Percentiles rank a stretch among this genome's conserved stretches.
Evolutionary conservation across 2,113 vertebrate genomes (phyloP).

Genomic region (Boulengeromyrus knoepffleri): DNA sequence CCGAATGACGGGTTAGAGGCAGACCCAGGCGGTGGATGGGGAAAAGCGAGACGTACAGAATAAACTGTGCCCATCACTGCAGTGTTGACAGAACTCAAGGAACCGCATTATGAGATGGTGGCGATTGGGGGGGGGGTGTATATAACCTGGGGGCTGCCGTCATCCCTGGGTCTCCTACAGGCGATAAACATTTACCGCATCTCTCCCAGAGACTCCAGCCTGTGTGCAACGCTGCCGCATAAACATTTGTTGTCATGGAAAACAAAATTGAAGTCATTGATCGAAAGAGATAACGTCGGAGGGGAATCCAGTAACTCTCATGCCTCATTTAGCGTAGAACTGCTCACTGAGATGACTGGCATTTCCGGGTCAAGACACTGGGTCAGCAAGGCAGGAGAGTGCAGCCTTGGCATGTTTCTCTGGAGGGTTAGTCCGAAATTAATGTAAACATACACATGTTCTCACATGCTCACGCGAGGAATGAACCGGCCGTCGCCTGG

Average conservation of each 20-base stretch:
- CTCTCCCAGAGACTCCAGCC: not conserved
- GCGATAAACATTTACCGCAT: not conserved
- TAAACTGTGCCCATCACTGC: not conserved
- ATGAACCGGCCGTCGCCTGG: not conserved
- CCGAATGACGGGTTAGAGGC: not conserved
- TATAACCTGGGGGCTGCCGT: not conserved
- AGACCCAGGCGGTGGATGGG: not conserved
- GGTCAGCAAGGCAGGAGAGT: not conserved
- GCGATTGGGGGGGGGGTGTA: not conserved
- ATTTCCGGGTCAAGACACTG: not conserved
- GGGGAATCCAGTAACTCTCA: not conserved
- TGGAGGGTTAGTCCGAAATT: not conserved
- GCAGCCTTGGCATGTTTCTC: not conserved
- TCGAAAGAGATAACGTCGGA: not conserved
- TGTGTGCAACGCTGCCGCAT: not conserved
- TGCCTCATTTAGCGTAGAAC: conserved; percentile 13
- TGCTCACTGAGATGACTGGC: not conserved
- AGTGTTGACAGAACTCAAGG: conserved; percentile 3
- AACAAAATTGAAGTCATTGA: conserved; percentile 17
- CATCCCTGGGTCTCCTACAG: not conserved
- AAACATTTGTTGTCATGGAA: conserved; percentile 17
- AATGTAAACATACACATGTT: not conserved
- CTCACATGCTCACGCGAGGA: not conserved
- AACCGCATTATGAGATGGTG: not conserved
- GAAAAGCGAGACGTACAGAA: not conserved